A percentile compares a stretch with the other conserved stretches of the same genome.
phyloP scores from a whole-genome alignment of 2,888 invertebrate species.

The Cephus runcator region DNA sequence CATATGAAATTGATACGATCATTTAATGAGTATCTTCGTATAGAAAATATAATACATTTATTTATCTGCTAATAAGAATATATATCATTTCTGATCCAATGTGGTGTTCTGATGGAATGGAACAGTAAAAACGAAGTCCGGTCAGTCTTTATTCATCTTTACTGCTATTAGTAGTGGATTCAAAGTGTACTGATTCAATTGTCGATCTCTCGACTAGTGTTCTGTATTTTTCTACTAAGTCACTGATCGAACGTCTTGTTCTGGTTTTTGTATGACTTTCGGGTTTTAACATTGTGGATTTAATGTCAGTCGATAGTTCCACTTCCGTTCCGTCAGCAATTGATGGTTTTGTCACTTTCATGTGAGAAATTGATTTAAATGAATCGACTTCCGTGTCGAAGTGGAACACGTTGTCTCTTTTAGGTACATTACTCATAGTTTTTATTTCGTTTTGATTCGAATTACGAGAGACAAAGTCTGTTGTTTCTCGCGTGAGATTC shows the following conservation, averaged over 20 bases:
- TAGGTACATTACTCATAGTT: slow-evolving; percentile 10
- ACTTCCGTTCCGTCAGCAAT: slow-evolving; percentile 25
- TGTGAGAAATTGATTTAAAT: background rate
- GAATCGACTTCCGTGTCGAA: slow-evolving; percentile 1
- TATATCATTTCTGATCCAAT: background rate
- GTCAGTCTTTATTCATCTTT: background rate
- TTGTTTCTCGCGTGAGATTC: slow-evolving; percentile 26
- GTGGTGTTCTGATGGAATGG: background rate
- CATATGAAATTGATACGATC: background rate
- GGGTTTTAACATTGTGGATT: background rate
- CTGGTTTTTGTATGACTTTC: slow-evolving; percentile 15
- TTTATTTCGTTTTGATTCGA: slow-evolving; percentile 7
- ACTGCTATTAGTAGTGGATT: background rate
- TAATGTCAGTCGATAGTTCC: slow-evolving; percentile 13
- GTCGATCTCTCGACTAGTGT: slow-evolving; percentile 33
- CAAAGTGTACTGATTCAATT: background rate
- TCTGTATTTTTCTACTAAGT: slow-evolving; percentile 57
- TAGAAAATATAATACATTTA: background rate
- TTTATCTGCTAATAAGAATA: background rate
- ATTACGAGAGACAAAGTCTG: background rate
- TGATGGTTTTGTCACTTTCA: slow-evolving; percentile 24
- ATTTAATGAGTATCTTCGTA: background rate
- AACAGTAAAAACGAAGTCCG: background rate
- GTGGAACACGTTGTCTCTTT: slow-evolving; percentile 12
- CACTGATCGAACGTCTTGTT: slow-evolving; percentile 52